Evolutionary conservation across 2,888 invertebrate genomes (phyloP), one percentile per base, ranked within the genome.

Genomic region (Spicauda simplicius): DNA sequence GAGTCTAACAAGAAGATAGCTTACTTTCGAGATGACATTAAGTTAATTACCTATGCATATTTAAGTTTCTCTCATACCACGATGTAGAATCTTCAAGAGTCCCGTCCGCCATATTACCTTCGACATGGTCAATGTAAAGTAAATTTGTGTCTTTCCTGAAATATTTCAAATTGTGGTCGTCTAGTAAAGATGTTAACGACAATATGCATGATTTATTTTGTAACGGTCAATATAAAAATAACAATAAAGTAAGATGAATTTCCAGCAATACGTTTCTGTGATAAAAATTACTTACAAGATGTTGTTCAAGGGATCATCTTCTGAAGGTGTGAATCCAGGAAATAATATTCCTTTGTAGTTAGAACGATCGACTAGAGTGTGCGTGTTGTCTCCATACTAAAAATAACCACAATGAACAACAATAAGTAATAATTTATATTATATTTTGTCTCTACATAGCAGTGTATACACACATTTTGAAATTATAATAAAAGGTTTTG

Each of bases 361-460:
- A 55, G 95, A 95, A 67, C 97, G 94, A 78, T 99, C 99, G 12
- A 99, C 94, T 73, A 99, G 95, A 0, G 99, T 99, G 83, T 99
- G 99, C 0, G 97, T 97, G 30, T 99, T 98, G 80, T 99, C 98
- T 0, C 99, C 99, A 80, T 98, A 99, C 98, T 98, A 83, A 63
- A 93, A 16, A n/a, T 16, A 25, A 25, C 0, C 14, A 19, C 4
- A 19, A 10, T 6, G 6, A 19, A 11, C 6, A 52, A 52, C 12
- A 52, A 52, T 5, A 8, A 11, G n/a, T n/a, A n/a, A n/a, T n/a
- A n/a, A n/a, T n/a, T n/a, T n/a, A n/a, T n/a, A n/a, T n/a, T n/a
- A n/a, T n/a, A n/a, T n/a, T n/a, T n/a, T n/a, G n/a, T n/a, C n/a
- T n/a, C n/a, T n/a, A n/a, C n/a, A n/a, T n/a, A n/a, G n/a, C n/a